Base-by-base conservation (phyloP, 53 echinoderm and acorn worm species). In the Hippasteria phrygiana region DNA sequence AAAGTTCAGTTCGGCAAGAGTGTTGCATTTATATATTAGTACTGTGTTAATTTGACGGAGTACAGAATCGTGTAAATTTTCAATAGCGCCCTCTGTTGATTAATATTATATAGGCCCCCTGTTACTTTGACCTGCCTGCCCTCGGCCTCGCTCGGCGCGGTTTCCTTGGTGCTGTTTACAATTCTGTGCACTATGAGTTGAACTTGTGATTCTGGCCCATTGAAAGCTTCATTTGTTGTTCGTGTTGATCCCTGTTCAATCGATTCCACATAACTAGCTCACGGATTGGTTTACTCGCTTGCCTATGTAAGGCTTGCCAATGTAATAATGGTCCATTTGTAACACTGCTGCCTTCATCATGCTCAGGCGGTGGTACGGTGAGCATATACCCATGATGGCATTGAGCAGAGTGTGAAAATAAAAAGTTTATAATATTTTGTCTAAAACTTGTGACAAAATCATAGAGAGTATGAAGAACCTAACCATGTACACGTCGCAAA, bases 201-300 rank as follows among this genome's bases (percentile, higher is more conserved):
- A 28, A 67, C 34, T 35, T 2, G 34, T 67, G 34, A 33, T 43
- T 17, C 50, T 26, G 12, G 48, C 51, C 75, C 20, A 75, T 75
- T 75, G 75, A 50, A 75, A 75, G 32, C 32, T 50, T 27, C 43
- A 33, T 75, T 75, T 48, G 48, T 12, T 47, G 75, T 75, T 75
- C 18, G 59, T 24, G 59, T 14, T 24, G 28, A n/a, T 17, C 2
- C 22, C 17, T 24, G 47, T 13, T 43, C 42, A 43, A 18, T 74
- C 74, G 31, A 47, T 14, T 33, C 3, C 16, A 29, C 29, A 9
- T 2, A 22, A 47, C 47, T 74, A 28, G 0, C 27, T 24, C 8
- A 7, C 43, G 13, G 28, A 13, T 43, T n/a, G 24, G 43, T 74
- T 74, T 45, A 46, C 46, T 17, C 59, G 59, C 26, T 59, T 3